A percentile compares a stretch with the other conserved stretches of the same genome.
phyloP scores from a whole-genome alignment of 2,113 vertebrate genomes.

The Channa maculata region DNA sequence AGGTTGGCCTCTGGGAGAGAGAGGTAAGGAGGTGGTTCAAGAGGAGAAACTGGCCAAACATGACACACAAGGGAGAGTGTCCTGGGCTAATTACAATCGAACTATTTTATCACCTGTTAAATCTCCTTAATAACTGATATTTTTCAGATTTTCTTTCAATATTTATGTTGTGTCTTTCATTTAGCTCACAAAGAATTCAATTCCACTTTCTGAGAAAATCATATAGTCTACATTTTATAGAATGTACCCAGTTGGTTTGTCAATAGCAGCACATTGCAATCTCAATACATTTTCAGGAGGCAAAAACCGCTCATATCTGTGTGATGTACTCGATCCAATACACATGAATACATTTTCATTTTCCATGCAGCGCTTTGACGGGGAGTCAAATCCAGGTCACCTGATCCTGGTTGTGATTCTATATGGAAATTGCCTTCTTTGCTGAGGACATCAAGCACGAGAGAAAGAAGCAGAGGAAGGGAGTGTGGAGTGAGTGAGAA shows the following conservation, averaged over 20 bases:
- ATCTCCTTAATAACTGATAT: slow-evolving; percentile 8
- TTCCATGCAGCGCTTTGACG: slow-evolving; percentile 69
- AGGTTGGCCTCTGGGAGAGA: slow-evolving; percentile 15
- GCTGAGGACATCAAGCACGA: slow-evolving; percentile 64
- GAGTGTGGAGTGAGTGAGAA: slow-evolving; percentile 13
- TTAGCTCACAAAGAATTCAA: slow-evolving; percentile 43
- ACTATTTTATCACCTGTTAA: slow-evolving; percentile 11
- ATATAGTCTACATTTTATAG: slow-evolving; percentile 39
- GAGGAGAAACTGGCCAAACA: slow-evolving; percentile 25
- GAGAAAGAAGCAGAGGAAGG: slow-evolving; percentile 27
- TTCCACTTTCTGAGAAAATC: slow-evolving; percentile 20
- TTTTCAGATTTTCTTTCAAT: slow-evolving; percentile 25
- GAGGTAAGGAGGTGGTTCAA: slow-evolving; percentile 1
- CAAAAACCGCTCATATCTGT: slow-evolving; percentile 58
- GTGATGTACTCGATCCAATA: slow-evolving; percentile 62
- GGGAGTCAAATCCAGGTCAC: slow-evolving; percentile 82
- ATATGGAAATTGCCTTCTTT: slow-evolving; percentile 81
- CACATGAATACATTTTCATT: slow-evolving; percentile 77
- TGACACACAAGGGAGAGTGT: not conserved
- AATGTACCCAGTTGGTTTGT: slow-evolving; percentile 40
- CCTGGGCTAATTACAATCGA: slow-evolving; percentile 24
- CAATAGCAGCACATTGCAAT: slow-evolving; percentile 59
- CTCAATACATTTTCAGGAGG: slow-evolving; percentile 56
- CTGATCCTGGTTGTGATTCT: slow-evolving; percentile 79
- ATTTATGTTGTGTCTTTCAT: slow-evolving; percentile 36